Base-by-base conservation (phyloP, 1,140 invertebrate genomes). In the Sycophaga agraensis region DNA sequence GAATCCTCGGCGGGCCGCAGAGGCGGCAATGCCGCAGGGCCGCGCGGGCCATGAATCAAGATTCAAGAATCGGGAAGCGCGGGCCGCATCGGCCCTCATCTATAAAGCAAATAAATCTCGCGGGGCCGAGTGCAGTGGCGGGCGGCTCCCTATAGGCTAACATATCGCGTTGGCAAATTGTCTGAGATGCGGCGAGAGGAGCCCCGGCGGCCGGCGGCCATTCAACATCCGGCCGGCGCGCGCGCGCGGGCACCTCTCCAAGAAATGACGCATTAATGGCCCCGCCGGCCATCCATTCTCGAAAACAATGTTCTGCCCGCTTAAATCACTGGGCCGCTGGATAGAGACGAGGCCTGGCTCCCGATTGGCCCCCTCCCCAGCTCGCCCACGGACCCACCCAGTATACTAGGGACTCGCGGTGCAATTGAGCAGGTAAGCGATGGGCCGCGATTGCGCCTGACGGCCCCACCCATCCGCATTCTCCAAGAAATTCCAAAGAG, bases 71-170 rank as follows among this genome's bases (percentile, higher is more conserved):
- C n/a, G n/a, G n/a, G n/a, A n/a, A n/a, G 21, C 45, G 35, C 37
- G 45, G 59, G 68, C n/a, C n/a, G 67, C 66, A 70, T 72, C 66
- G 56, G 64, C 56, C 69, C 69, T 68, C 72, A 73, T 75, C 72
- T 73, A 73, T 71, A 68, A 69, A 68, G 63, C 58, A 64, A 65
- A 73, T 72, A 71, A 70, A 71, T 72, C 70, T 70, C 64, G 43
- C 35, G 21, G 22, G 7, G 19, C n/a, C n/a, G n/a, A 4, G 28
- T 31, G 4, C 28, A 31, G 11, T 31, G n/a, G 4, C 28, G 28
- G 28, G 4, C 28, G 11, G 28, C n/a, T n/a, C n/a, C n/a, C n/a
- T n/a, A n/a, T n/a, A n/a, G 28, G 43, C 37, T 43, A 55, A 67
- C 46, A 59, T 66, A 53, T 63, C 43, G 39, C 64, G 69, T 68